These are phyloP conservation scores for Genyomyrus donnyi DNA, from an alignment of 2,113 vertebrate species.

Conservation along the genomic window DNA sequence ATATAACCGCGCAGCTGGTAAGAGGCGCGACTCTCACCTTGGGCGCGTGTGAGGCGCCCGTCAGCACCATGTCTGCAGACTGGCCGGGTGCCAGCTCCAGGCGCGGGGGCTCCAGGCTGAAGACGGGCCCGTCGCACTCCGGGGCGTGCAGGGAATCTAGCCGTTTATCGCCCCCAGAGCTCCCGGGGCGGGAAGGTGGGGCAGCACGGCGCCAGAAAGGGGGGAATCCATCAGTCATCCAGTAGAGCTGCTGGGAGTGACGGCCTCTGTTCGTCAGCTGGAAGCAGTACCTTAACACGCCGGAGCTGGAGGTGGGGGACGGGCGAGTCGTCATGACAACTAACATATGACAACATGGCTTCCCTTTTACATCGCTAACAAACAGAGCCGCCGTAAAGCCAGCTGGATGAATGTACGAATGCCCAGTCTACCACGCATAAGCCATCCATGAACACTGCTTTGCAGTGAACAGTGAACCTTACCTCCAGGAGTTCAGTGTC, in stretches of 20 bases:
- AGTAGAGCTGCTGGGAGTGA: slow-evolving; percentile 62
- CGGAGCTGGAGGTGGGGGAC: slow-evolving; percentile 47
- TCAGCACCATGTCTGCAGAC: slow-evolving; percentile 59
- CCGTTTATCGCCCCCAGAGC: neutral
- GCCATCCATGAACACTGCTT: neutral
- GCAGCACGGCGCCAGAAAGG: slow-evolving; percentile 13
- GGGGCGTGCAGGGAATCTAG: neutral
- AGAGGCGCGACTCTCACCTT: slow-evolving; percentile 52
- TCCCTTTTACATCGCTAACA: neutral
- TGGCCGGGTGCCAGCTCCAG: slow-evolving; percentile 66
- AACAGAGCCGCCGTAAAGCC: neutral
- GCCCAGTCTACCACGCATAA: neutral
- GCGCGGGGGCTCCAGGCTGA: slow-evolving; percentile 57
- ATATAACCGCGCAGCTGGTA: neutral
- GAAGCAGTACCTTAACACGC: slow-evolving; percentile 60
- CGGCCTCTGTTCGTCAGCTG: slow-evolving; percentile 70
- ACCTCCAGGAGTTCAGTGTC: neutral
- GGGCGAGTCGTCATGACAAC: neutral
- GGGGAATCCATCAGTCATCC: slow-evolving; percentile 55
- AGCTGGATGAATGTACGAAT: neutral
- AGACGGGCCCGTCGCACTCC: slow-evolving; percentile 37
- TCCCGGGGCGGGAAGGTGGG: slow-evolving; percentile 1
- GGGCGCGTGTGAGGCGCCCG: slow-evolving; percentile 56
- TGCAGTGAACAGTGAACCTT: neutral
- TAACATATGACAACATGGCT: neutral